phyloP scores from a whole-genome alignment of 2,113 vertebrate genomes.

The Uria lomvia region DNA sequence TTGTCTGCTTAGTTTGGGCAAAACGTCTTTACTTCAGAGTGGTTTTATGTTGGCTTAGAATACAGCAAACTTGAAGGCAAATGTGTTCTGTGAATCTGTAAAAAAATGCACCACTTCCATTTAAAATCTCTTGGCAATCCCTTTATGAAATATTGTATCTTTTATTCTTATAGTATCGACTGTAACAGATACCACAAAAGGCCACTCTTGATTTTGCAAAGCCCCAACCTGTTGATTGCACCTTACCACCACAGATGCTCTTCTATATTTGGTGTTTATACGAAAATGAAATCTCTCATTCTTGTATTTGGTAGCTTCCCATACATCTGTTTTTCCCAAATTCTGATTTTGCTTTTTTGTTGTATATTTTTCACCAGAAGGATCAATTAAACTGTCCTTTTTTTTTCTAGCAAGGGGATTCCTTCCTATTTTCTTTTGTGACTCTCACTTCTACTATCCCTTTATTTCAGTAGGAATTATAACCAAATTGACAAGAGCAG shows the following conservation, averaged over 20 bases:
- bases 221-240: not conserved
- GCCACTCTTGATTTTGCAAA: not conserved
- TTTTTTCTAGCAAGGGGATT: not conserved
- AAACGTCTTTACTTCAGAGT: not conserved
- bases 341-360: not conserved
- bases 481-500: not conserved
- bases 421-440: not conserved
- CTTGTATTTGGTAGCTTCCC: not conserved
- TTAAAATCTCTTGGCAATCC: not conserved
- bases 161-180: not conserved
- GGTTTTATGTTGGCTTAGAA: not conserved
- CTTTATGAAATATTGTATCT: not conserved
- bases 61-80: not conserved
- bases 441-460: not conserved
- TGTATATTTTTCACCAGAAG: not conserved
- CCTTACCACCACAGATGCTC: not conserved
- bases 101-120: not conserved
- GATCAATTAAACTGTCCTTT: not conserved
- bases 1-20: not conserved
- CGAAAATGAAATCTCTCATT: not conserved
- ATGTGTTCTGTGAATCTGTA: not conserved
- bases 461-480: not conserved
- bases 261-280: not conserved
- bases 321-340: not conserved
- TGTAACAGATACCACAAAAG: not conserved